Evolutionary conservation across 2,888 invertebrate genomes (phyloP), one percentile per base, ranked within the genome.

Genomic region (Idaea dimidiata): DNA sequence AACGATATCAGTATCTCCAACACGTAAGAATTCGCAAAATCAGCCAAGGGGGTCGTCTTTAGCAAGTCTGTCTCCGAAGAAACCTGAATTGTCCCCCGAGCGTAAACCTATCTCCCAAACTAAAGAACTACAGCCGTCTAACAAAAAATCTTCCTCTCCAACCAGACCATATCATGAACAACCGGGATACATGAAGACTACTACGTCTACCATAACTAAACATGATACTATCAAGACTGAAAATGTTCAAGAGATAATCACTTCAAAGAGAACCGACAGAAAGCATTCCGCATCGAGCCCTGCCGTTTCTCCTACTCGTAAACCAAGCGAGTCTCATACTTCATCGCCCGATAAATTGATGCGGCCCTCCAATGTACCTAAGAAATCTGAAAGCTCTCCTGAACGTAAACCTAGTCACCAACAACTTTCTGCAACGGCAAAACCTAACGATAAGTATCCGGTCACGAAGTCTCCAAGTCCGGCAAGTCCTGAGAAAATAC

Each of bases 1-100:
- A 4, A 65, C 63, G 57, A 59, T 59, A 5, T 65, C 62, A 17
- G 63, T 65, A 14, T 64, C 69, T 58, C 66, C 69, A 58, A 66
- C 65, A 53, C 64, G 61, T 16, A 59, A 57, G 57, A 57, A 32
- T 58, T 55, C 61, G 18, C 59, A 65, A 57, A 63, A 62, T 14
- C 43, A 55, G 18, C 62, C 59, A n/a, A 55, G 60, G 57, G 54
- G 57, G 54, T 54, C 31, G 17, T 68, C 63, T 54, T 53, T 54
- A 33, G 56, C 60, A 17, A 64, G 69, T n/a, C 69, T 60, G n/a
- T 17, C 16, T 59, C 31, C 54, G 1, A 65, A 62, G 16, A 69
- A 65, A 54, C 62, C 62, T 24, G 65, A 62, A 16, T 54, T 53
- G 16, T 69, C 72, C 31, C 61, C 67, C 6, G 67, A 66, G 24